Evolutionary conservation across 2,888 invertebrate species (phyloP), one percentile per base, ranked within the genome.

Genomic region (Parnassius smintheus): DNA sequence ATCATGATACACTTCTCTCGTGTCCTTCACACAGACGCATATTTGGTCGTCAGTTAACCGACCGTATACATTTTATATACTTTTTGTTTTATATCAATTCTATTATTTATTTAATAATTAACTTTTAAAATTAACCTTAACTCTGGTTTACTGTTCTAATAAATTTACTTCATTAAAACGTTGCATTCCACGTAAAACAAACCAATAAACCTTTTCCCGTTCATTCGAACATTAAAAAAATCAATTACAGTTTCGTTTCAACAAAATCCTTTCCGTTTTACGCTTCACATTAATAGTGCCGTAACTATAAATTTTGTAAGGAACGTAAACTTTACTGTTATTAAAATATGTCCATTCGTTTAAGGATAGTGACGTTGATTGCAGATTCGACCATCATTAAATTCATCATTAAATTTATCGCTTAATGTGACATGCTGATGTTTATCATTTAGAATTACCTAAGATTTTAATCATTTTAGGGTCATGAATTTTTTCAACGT

Each of bases 321-420:
- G 56, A 49, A 67, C 66, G 69, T 74, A 74, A 72, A 74, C 51
- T 69, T 71, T 67, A 68, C 59, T 70, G 62, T 70, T 71, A 73
- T 72, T 72, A 72, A 73, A 70, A 71, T 70, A 69, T 66, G 70
- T 71, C 69, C 68, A 62, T 66, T 65, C 66, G 61, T 70, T 71
- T 75, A 69, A 70, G 70, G 70, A 65, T 56, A 62, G 65, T 68
- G 72, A 73, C 72, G 68, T 77, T 73, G 68, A 75, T 70, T 72
- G 70, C 69, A 56, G 65, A 66, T 68, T 66, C 61, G 59, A 66
- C 59, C 55, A 9, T 52, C 56, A 45, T 66, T 59, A 65, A 61
- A 69, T 65, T 68, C 52, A 9, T 52, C 56, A 45, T 66, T 59
- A 65, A 61, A 69, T 65, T 68, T 67, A 69, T 66, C 25, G 56